phyloP scores from a whole-genome alignment of 1,140 invertebrate genomes.

The Macrobrachium rosenbergii region DNA sequence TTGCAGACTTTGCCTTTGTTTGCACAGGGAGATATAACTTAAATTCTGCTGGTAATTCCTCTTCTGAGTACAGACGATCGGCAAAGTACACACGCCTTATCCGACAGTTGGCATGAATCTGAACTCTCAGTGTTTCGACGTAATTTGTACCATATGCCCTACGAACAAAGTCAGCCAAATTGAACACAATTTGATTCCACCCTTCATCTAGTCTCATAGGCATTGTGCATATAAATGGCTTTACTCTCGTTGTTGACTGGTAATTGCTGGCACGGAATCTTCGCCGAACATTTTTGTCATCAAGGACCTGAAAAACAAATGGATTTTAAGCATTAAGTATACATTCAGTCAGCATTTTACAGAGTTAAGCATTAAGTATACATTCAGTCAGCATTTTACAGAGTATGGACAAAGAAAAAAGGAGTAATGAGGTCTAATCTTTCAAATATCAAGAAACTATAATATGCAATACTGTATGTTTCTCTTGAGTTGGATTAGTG shows the following conservation, averaged over 20 bases:
- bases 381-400: too few species aligned
- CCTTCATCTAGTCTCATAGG: slow-evolving; percentile 82
- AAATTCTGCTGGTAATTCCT: slow-evolving; percentile 99
- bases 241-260: slow-evolving; percentile 80
- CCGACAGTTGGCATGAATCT: slow-evolving; percentile 99
- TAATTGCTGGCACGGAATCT: slow-evolving; percentile 81
- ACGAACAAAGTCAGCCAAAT: slow-evolving; percentile 97
- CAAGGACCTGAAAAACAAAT: slow-evolving; percentile 72
- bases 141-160: slow-evolving; percentile 99
- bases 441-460: too few species aligned
- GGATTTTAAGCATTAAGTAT: background rate
- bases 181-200: slow-evolving; percentile 99
- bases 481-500: too few species aligned
- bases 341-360: too few species aligned
- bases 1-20: slow-evolving; percentile 76
- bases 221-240: slow-evolving; percentile 85
- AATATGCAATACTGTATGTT: too few species aligned
- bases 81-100: slow-evolving; percentile 99
- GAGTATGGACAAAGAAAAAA: too few species aligned
- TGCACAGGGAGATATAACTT: slow-evolving; percentile 96
- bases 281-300: slow-evolving; percentile 80
- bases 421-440: too few species aligned
- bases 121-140: slow-evolving; percentile 96
- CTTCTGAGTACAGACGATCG: slow-evolving; percentile 98
- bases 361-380: too few species aligned